Conservation (phyloP, 1,140 invertebrate genomes). For the Amphibalanus amphitrite region DNA sequence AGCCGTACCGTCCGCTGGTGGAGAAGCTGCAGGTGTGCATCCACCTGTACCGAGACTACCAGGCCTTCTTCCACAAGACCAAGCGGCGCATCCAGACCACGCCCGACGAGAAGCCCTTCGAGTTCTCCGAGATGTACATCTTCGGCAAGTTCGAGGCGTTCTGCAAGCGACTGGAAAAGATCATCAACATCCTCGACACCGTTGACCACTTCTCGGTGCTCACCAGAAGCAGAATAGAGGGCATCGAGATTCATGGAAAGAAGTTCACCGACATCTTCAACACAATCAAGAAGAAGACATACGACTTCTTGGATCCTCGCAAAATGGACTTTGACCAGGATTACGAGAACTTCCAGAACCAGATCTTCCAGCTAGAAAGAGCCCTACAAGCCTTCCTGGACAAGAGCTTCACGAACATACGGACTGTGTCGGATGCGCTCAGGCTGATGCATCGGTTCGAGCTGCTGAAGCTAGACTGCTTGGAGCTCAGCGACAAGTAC, state of each 20-base stretch:
- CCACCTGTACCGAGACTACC: not conserved
- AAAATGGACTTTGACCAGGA: not conserved
- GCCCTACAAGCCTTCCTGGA: not conserved
- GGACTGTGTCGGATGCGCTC: not conserved
- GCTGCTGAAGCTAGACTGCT: not conserved
- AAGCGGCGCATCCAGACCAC: not conserved
- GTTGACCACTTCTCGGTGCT: conserved; percentile 23
- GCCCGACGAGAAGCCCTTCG: conserved; percentile 42
- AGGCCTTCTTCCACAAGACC: not conserved
- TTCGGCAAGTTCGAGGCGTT: conserved; percentile 75
- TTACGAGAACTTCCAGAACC: not conserved
- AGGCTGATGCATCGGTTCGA: not conserved
- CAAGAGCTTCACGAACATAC: not conserved
- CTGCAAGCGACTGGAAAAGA: conserved; percentile 48
- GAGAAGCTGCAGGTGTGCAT: not conserved
- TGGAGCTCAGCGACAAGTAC: not conserved
- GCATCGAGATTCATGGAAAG: not conserved
- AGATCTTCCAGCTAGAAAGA: not conserved
- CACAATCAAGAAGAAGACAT: not conserved
- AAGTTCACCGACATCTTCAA: not conserved
- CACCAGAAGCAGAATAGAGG: not conserved
- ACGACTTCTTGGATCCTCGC: not conserved
- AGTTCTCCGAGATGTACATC: conserved; percentile 69
- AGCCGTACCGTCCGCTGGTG: not conserved
- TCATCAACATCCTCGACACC: conserved; percentile 41